phyloP scores from a whole-genome alignment of 1,140 invertebrate genomes.

The Sinella curviseta region DNA sequence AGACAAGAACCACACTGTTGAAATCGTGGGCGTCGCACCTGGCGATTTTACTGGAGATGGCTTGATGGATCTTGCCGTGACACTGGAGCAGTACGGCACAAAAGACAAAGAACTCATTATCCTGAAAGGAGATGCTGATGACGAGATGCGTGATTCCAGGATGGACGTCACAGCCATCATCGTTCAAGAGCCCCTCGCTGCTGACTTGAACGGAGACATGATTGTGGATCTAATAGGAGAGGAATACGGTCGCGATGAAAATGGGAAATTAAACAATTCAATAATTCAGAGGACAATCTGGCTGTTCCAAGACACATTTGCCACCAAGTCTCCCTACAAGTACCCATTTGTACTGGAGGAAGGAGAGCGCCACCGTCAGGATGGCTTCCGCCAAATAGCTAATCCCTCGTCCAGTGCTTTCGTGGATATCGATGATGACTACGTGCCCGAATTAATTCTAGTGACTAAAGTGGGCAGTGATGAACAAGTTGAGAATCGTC shows the following conservation, averaged over 20 bases:
- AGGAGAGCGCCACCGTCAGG: background rate
- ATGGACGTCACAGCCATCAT: conserved; percentile 59
- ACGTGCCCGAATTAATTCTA: conserved; percentile 74
- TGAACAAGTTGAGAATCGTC: background rate
- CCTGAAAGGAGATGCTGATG: conserved; percentile 70
- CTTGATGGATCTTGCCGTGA: conserved; percentile 86
- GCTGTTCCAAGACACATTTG: background rate
- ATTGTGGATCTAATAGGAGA: conserved; percentile 88
- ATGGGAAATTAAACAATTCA: background rate
- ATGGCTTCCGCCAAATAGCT: background rate
- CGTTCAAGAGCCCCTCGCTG: conserved; percentile 76
- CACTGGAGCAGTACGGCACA: conserved; percentile 55
- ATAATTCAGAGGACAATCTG: background rate
- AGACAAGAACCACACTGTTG: conserved; percentile 13
- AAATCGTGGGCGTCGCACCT: conserved; percentile 69
- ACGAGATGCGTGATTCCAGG: conserved; percentile 65
- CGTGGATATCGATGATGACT: conserved; percentile 82
- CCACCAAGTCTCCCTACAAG: background rate
- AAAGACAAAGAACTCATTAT: conserved; percentile 62
- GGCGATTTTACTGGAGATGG: conserved; percentile 94
- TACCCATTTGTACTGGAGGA: background rate
- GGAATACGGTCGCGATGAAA: conserved; percentile 13
- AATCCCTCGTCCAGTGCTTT: conserved; percentile 73
- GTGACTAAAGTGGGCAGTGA: conserved; percentile 67
- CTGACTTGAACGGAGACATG: conserved; percentile 91